Base-by-base conservation (phyloP, 2,797 vertebrate species). In the Sphaeramia orbicularis region DNA sequence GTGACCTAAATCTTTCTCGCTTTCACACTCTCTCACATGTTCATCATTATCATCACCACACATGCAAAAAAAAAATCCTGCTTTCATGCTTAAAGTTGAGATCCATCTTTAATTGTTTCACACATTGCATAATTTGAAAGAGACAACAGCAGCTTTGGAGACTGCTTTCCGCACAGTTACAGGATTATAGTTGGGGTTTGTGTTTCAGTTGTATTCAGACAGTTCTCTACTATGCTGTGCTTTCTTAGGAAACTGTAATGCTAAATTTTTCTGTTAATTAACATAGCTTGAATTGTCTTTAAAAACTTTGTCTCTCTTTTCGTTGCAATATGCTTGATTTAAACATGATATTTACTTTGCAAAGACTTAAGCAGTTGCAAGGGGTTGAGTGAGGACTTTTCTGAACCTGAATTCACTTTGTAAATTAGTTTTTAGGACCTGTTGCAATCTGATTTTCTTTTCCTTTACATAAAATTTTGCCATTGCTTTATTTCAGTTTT, bases 381-480 rank as follows among this genome's bases (percentile, higher is more conserved):
- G 70, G 67, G 53, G 64, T 48, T 38, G 44, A 73, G 48, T 61
- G 44, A 68, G 47, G 68, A 72, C 64, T 53, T 47, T 62, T 63
- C 43, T 65, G 69, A 65, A 84, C 59, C 74, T 70, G 53, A 81
- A 81, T 81, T 71, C 63, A 63, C 44, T 32, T 30, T 49, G 27
- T 56, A 71, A 51, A 76, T 5, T 14, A 64, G 32, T 65, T 65
- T 70, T 66, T 18, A 54, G 52, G 52, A 78, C 71, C 65, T 63
- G 65, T 74, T 81, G 61, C 77, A 54, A 64, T 64, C 37, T 16
- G 24, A 61, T 64, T 65, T 73, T 70, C 65, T 55, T 77, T 42
- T 66, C 66, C 69, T 63, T 73, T 38, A 41, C 54, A 79, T 75
- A 43, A 70, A 80, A 83, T 85, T 8, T 36, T 72, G 74, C 67